Conservation (phyloP, 2,797 vertebrate genomes). For the Rhinatrema bivittatum region DNA sequence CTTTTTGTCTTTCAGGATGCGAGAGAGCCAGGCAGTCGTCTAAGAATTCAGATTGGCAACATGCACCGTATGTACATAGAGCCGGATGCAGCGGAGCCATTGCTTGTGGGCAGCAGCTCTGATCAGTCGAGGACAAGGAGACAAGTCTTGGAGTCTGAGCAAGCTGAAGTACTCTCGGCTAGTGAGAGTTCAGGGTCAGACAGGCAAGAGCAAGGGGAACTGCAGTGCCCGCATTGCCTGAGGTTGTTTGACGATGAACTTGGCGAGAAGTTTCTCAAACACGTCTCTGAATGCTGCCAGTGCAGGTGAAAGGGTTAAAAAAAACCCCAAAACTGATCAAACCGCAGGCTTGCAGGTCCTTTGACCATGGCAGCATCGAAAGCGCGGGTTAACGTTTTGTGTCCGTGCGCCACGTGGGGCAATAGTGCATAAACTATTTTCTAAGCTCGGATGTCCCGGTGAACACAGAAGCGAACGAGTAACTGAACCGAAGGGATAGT, state of each 20-base stretch:
- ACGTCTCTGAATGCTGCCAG: conserved; percentile 75
- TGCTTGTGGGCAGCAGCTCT: conserved; percentile 44
- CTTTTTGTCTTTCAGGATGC: conserved; percentile 40
- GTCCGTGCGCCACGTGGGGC: no score
- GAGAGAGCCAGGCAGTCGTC: conserved; percentile 42
- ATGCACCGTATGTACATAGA: conserved; percentile 42
- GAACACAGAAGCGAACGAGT: no score
- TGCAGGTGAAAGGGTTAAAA: conserved; percentile 31
- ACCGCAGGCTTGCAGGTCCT: no score
- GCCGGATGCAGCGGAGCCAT: conserved; percentile 35
- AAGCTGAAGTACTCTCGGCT: conserved; percentile 7
- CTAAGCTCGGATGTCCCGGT: no score
- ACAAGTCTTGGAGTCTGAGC: conserved; percentile 14
- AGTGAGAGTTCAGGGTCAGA: conserved; percentile 3
- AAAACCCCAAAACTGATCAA: no score
- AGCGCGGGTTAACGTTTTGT: no score
- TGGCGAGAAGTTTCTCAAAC: conserved; percentile 70
- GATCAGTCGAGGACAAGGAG: conserved; percentile 30
- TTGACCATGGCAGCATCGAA: no score
- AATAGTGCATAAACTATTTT: no score
- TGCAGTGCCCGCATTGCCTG: conserved; percentile 80
- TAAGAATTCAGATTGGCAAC: conserved; percentile 49
- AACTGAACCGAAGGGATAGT: no score
- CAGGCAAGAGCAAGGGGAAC: conserved; percentile 51
- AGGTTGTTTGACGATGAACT: conserved; percentile 64